Evolutionary conservation across 2,113 vertebrate genomes (phyloP), one percentile per base, ranked within the genome.

Genomic region (Malurus melanocephalus): DNA sequence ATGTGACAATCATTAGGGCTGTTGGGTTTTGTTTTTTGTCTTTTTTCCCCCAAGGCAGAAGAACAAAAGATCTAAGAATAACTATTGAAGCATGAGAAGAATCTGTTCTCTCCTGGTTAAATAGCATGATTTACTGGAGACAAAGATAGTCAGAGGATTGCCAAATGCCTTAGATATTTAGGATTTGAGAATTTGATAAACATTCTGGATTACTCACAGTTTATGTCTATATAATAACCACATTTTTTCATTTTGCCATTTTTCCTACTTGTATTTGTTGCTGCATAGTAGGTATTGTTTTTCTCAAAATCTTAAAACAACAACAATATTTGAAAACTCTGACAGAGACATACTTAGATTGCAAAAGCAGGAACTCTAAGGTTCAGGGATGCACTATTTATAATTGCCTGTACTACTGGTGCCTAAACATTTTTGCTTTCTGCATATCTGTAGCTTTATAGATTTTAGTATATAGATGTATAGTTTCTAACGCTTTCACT

Each of bases 71-170:
- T 59, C 86, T 95, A 72, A 93, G 32, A 83, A 92, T 83, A 88
- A 92, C 85, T 88, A 52, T 84, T 74, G 79, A 96, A 82, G 71
- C 94, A 78, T 96, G 94, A 97, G 88, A 95, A 94, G 91, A 68
- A 96, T 97, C 43, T 69, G 93, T 49, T 95, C 78, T 40, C 75
- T 97, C 23, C 42, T 96, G 68, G 80, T 83, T 57, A 96, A 94
- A 60, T 78, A 95, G 27, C 33, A 94, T 66, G 90, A 95, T 67
- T 68, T 96, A 87, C 59, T 94, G 51, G 64, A 96, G 72, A 92
- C 90, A 60, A 43, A 79, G 89, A 90, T 74, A 40, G 21, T 43
- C 61, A 93, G 13, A 52, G 74, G 56, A 92, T 94, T 93, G 74
- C 64, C 66, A 90, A 67, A 89, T 93, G 88, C 49, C 94, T 96